Base-by-base conservation (phyloP, 2,888 invertebrate genomes). In the Nomada fucata region DNA sequence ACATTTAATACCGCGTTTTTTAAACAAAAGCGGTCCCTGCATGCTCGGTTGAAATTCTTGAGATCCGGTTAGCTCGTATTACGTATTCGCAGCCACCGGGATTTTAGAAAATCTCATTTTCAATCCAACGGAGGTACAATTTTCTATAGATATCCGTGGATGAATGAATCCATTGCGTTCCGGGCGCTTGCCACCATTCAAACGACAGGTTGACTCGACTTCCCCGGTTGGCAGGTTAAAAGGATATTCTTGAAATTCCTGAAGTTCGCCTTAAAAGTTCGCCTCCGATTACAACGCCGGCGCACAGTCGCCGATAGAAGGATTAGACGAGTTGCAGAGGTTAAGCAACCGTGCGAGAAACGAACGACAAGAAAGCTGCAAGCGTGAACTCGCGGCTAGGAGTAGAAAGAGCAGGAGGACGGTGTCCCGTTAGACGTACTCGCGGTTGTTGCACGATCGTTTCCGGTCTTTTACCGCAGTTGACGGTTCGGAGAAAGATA, bases 401-500 rank as follows among this genome's bases (percentile, higher is more conserved):
- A 75, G 69, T 65, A 69, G 76, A 67, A 20, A 29, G 69, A 72
- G 71, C 29, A 60, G 57, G 72, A 74, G 76, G 79, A 74, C 52
- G 70, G 68, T 69, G 26, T 79, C 89, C 91, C 90, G 91, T 89
- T 90, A 91, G 85, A 79, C 88, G 87, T 87, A 86, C 90, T 26
- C 86, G 86, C 86, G 88, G 87, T 78, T 84, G 85, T 82, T 85
- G 80, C 88, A 87, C 85, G 86, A 63, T 88, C 88, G 89, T 90
- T 91, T 91, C 90, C 90, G 90, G 88, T 88, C 88, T 89, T 88
- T 88, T 84, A 81, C 85, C 77, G 78, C 74, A 85, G 85, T 76
- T 83, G 80, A 77, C 82, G 87, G 73, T 82, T 79, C 74, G 55
- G 67, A 76, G 84, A 82, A 73, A 76, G 79, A 83, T 76, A 71